Percentiles rank a stretch among this genome's conserved stretches.
Conservation (phyloP, 2,888 invertebrate species). For the Cheilosia pagana region DNA sequence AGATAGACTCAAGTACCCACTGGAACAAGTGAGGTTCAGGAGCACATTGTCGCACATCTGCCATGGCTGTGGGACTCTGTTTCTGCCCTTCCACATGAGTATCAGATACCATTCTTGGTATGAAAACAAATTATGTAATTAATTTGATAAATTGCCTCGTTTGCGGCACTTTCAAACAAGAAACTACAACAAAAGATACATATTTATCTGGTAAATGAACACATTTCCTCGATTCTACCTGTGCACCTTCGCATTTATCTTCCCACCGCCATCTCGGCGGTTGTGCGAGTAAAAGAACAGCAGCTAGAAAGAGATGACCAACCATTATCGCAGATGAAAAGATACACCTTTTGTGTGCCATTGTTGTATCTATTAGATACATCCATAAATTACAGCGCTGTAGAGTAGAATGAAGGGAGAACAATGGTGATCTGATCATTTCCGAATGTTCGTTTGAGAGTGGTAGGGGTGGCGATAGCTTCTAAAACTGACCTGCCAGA, state of each 20-base stretch:
- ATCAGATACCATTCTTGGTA: background rate
- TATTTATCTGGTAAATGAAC: conserved; percentile 69
- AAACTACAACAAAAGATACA: conserved; percentile 67
- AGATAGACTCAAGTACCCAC: conserved; percentile 7
- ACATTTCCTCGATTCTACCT: conserved; percentile 70
- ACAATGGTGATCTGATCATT: conserved; percentile 72
- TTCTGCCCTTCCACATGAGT: background rate
- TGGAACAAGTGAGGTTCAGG: conserved; percentile 5
- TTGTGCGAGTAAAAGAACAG: conserved; percentile 19
- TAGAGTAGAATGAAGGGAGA: conserved; percentile 49
- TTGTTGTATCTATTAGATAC: conserved; percentile 71
- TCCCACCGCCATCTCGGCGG: conserved; percentile 45
- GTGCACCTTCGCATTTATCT: conserved; percentile 59
- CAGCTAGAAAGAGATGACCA: conserved; percentile 69
- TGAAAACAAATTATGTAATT: conserved; percentile 65
- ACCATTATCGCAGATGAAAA: conserved; percentile 57
- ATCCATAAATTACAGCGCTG: conserved; percentile 50
- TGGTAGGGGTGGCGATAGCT: conserved; percentile 57
- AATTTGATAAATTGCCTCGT: conserved; percentile 72
- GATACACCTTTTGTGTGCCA: conserved; percentile 70
- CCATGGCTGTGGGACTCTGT: background rate
- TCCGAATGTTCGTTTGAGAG: conserved; percentile 33
- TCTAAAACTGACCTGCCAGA: conserved; percentile 51
- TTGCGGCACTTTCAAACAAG: conserved; percentile 74
- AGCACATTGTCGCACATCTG: conserved; percentile 26